A percentile compares a stretch with the other conserved stretches of the same genome.
Conservation (phyloP, 2,113 vertebrate species). For the Struthidea cinerea region DNA sequence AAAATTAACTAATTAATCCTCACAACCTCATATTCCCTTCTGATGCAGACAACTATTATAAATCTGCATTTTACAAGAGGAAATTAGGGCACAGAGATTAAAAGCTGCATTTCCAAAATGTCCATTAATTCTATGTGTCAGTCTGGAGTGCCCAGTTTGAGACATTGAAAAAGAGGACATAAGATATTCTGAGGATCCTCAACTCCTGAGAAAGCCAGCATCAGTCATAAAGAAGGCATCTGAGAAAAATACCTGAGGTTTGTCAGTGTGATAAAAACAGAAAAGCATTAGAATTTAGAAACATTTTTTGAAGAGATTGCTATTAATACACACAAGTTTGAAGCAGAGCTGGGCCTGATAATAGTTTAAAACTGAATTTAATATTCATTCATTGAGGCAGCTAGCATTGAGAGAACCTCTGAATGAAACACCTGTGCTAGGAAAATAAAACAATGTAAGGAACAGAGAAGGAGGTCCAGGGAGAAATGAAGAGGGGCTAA, state of each 20-base stretch:
- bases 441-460: conserved; percentile 38
- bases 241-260: background rate
- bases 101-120: background rate
- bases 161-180: background rate
- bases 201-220: background rate
- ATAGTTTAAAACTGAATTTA: background rate
- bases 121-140: background rate
- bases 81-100: conserved; percentile 21
- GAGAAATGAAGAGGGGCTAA: background rate
- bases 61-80: background rate
- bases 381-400: background rate
- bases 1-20: conserved; percentile 48
- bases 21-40: conserved; percentile 38
- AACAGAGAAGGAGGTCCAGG: conserved; percentile 19
- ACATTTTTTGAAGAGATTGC: background rate
- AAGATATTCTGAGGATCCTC: background rate
- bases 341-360: background rate
- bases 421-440: conserved; percentile 35
- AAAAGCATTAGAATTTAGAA: background rate
- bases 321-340: background rate
- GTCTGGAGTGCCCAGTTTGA: background rate
- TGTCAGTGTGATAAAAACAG: background rate
- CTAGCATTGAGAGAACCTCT: conserved; percentile 3
- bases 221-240: background rate
- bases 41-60: conserved; percentile 4